Conservation (phyloP, 1,140 invertebrate genomes). For the Drosophila kikkawai region DNA sequence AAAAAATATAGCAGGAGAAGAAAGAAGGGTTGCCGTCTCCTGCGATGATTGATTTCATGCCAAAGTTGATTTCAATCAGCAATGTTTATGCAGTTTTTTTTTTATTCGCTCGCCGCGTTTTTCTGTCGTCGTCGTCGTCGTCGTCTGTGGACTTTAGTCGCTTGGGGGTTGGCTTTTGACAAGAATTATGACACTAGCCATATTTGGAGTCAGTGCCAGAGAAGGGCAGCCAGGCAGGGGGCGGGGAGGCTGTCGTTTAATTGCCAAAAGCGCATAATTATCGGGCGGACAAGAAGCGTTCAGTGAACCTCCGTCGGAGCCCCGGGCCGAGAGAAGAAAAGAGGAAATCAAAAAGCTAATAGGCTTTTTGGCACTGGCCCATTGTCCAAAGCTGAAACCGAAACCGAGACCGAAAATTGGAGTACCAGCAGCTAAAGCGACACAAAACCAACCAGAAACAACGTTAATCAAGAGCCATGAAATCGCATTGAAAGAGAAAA, state of each 20-base stretch:
- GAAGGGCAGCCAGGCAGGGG: slow-evolving; percentile 13
- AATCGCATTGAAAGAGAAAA: slow-evolving; percentile 74
- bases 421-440: slow-evolving; percentile 46
- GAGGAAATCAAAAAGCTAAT: slow-evolving; percentile 51
- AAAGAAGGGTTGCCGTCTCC: slow-evolving; percentile 58
- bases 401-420: slow-evolving; percentile 14
- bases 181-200: slow-evolving; percentile 83
- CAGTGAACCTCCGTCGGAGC: slow-evolving; percentile 55
- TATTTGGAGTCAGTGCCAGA: slow-evolving; percentile 60
- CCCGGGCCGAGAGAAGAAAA: neutral
- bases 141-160: slow-evolving; percentile 54
- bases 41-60: slow-evolving; percentile 84
- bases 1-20: slow-evolving; percentile 22
- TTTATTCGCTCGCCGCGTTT: slow-evolving; percentile 23
- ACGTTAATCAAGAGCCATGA: slow-evolving; percentile 75
- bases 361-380: slow-evolving; percentile 56
- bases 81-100: slow-evolving; percentile 84
- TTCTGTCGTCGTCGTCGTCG: slow-evolving; percentile 10
- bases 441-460: slow-evolving; percentile 37
- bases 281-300: slow-evolving; percentile 40
- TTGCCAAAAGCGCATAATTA: slow-evolving; percentile 81
- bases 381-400: slow-evolving; percentile 28
- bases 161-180: slow-evolving; percentile 78
- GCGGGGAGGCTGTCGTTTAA: slow-evolving; percentile 65
- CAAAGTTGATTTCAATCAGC: slow-evolving; percentile 85